Conservation (phyloP, 2,888 invertebrate species). For the Drosophila kambysellisi region DNA sequence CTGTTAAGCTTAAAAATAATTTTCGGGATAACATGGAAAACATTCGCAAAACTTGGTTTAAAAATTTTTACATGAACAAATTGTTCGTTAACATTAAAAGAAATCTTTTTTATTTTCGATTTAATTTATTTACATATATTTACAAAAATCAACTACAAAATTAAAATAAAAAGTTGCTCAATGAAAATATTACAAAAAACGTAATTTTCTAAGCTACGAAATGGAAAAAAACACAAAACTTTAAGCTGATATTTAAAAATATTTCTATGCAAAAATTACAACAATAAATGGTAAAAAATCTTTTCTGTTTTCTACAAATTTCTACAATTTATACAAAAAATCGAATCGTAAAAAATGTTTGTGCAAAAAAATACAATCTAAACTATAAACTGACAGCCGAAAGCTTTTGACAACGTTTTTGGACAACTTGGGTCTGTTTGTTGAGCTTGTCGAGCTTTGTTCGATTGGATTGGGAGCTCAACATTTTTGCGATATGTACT, state of each 20-base stretch:
- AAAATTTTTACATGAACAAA: too few species aligned
- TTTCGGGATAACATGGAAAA: too few species aligned
- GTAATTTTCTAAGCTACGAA: neutral
- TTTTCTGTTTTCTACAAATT: neutral
- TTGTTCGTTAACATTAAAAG: neutral
- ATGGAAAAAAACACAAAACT: neutral
- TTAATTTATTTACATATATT: neutral
- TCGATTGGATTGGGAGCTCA: slow-evolving; percentile 28
- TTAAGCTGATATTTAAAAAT: neutral
- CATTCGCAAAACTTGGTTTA: too few species aligned
- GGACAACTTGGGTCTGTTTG: slow-evolving; percentile 5
- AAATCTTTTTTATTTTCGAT: too few species aligned
- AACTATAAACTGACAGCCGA: neutral
- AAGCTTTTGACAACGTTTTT: slow-evolving; percentile 5
- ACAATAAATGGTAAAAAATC: neutral
- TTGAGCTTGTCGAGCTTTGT: slow-evolving; percentile 6
- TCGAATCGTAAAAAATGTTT: neutral
- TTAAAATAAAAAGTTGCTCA: neutral
- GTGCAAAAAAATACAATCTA: slow-evolving; percentile 6
- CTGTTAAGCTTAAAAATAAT: too few species aligned
- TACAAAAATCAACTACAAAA: neutral
- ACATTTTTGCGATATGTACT: slow-evolving; percentile 25
- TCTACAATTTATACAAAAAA: neutral
- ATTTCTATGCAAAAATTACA: neutral
- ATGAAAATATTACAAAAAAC: neutral